phyloP scores from a whole-genome alignment of 1,140 invertebrate genomes.

The Bombus waltoni region DNA sequence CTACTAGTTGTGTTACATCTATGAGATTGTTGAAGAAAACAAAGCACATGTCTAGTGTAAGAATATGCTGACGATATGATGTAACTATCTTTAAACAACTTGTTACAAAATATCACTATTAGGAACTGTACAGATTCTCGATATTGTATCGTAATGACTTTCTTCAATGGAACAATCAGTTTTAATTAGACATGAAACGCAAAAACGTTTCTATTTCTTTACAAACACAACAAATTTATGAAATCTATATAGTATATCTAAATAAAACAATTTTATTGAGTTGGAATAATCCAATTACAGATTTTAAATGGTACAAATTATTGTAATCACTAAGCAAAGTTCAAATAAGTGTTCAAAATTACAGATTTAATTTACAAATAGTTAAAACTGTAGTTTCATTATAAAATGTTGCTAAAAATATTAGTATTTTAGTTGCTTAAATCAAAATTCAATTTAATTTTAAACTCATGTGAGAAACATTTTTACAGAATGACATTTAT shows the following conservation, averaged over 20 bases:
- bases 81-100: constrained; percentile 58
- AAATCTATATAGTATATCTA: constrained; percentile 17
- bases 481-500: neutral
- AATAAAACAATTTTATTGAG: constrained; percentile 11
- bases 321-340: constrained; percentile 59
- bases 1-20: constrained; percentile 54
- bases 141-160: constrained; percentile 26
- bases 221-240: constrained; percentile 31
- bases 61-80: constrained; percentile 59
- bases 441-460: neutral
- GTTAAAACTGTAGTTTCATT: constrained; percentile 29
- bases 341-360: constrained; percentile 63
- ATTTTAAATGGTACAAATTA: constrained; percentile 64
- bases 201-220: constrained; percentile 30
- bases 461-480: neutral
- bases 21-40: constrained; percentile 68
- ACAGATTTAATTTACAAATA: constrained; percentile 38
- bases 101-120: constrained; percentile 55
- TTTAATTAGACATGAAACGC: constrained; percentile 13
- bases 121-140: constrained; percentile 35
- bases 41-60: constrained; percentile 63
- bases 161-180: constrained; percentile 27
- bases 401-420: constrained; percentile 16
- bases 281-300: constrained; percentile 54
- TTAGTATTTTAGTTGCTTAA: neutral